phyloP scores from a whole-genome alignment of 2,113 vertebrate genomes.

The Gobio gobio region DNA sequence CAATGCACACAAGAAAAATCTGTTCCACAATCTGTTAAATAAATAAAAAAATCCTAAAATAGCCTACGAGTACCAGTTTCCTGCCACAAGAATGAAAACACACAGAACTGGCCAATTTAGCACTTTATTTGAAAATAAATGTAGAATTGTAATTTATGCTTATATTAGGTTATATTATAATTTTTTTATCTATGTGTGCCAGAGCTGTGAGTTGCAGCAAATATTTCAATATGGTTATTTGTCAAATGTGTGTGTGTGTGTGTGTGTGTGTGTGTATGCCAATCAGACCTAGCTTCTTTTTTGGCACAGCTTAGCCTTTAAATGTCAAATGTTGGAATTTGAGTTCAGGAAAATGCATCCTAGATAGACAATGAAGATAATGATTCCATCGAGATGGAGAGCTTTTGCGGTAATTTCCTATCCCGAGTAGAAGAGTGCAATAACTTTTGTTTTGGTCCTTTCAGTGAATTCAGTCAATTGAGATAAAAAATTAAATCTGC shows the following conservation, averaged over 20 bases:
- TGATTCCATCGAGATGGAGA: neutral
- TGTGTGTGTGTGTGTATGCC: no score
- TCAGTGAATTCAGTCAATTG: neutral
- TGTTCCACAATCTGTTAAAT: conserved; percentile 29
- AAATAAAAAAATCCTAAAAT: conserved; percentile 7
- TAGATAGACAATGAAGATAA: conserved; percentile 31
- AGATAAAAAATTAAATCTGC: neutral
- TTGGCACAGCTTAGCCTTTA: neutral
- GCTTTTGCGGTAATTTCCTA: neutral
- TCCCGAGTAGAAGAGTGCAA: neutral
- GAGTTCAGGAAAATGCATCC: neutral
- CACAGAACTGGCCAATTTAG: neutral
- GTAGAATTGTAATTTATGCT: neutral
- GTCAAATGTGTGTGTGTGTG: no score
- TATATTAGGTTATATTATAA: neutral
- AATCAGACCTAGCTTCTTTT: neutral
- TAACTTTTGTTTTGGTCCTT: neutral
- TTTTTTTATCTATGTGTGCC: neutral
- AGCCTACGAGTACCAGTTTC: neutral
- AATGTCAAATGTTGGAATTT: conserved; percentile 19
- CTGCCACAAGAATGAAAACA: neutral
- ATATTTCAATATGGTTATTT: neutral
- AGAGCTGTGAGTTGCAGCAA: neutral
- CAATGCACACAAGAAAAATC: neutral
- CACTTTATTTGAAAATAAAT: conserved; percentile 19